A percentile compares a stretch with the other conserved stretches of the same genome.
phyloP scores from a whole-genome alignment of 2,113 vertebrate genomes.

The Stomatorhinus ivindoensis region DNA sequence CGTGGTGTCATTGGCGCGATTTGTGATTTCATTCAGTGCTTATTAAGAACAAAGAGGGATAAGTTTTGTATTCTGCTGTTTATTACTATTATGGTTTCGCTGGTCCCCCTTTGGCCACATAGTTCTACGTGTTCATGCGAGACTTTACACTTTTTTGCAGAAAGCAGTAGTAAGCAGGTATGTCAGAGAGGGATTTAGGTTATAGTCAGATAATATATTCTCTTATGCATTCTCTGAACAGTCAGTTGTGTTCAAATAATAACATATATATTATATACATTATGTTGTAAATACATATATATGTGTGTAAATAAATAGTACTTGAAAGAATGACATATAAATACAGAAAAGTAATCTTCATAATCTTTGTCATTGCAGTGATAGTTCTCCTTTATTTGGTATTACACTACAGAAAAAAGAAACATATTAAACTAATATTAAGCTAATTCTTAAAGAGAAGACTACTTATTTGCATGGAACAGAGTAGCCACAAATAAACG shows the following conservation, averaged over 20 bases:
- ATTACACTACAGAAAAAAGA: neutral
- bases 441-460: neutral
- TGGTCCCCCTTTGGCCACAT: neutral
- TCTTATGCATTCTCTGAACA: neutral
- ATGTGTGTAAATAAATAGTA: neutral
- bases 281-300: neutral
- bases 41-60: neutral
- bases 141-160: neutral
- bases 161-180: neutral
- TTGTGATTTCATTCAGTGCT: neutral
- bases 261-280: neutral
- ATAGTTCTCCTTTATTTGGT: neutral
- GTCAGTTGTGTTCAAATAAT: neutral
- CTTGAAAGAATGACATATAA: neutral
- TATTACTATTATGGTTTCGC: neutral
- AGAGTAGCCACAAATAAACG: neutral
- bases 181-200: neutral
- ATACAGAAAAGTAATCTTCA: neutral
- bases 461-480: neutral
- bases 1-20: neutral
- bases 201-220: neutral
- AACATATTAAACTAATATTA: neutral
- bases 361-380: neutral
- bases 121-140: neutral
- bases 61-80: neutral